Base-by-base conservation (phyloP, 2,888 invertebrate genomes). In the Anthrax anthrax region DNA sequence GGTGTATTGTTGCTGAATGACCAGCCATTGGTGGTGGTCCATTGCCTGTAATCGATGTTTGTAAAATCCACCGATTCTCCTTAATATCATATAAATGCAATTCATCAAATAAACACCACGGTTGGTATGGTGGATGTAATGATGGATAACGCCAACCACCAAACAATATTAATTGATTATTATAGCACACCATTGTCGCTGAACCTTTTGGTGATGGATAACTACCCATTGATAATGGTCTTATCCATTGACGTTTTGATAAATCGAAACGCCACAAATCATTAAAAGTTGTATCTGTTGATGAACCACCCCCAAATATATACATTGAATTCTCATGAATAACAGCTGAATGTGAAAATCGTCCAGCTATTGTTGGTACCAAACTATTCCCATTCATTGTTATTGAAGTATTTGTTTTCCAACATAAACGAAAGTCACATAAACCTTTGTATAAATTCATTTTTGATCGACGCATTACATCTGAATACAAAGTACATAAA, bases 161-260 rank as follows among this genome's bases (percentile, higher is more conserved):
- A 72, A 92, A 96, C 44, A 97, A 71, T 51, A 90, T 75, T 53
- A 96, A 73, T 54, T 75, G 79, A 57, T 89, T 82, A 56, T 83
- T 80, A 69, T 91, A 86, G 54, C 80, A 76, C n/a, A 92, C 83
- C 78, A 96, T 80, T 17, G 90, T 84, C 32, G 94, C 90, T 63
- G 91, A 91, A 43, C 94, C 94, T 70, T 95, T 96, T 1, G 96
- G 95, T 5, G 91, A 89, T 10, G 96, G 96, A 71, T 95, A 94
- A 42, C 81, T 84, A 34, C 65, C 65, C 68, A 81, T 82, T 4
- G 89, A 83, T 39, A 86, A 67, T 1, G 86, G 85, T 53, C 90
- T 73, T 18, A 84, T 76, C 95, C 95, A 95, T 55, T 80, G 75
- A 57, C 90, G 74, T 41, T 77, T 81, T 1, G 85, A 84, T 50